phyloP scores from a whole-genome alignment of 2,888 invertebrate genomes.

The Spilarctia lutea region DNA sequence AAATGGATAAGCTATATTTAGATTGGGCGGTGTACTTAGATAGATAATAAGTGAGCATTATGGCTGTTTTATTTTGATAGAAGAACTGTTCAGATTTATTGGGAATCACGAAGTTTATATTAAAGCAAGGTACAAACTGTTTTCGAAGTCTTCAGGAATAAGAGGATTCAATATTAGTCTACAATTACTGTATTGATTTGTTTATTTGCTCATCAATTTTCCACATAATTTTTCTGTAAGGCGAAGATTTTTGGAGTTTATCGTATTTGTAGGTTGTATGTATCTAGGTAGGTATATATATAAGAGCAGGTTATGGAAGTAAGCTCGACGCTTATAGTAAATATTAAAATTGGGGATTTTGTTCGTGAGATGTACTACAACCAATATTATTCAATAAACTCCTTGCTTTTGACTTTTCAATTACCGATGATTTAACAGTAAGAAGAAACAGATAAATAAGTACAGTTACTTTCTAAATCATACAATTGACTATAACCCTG shows the following conservation, averaged over 20 bases:
- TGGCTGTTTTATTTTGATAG: conserved; percentile 56
- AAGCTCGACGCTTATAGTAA: too few species aligned
- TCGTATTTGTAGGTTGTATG: too few species aligned
- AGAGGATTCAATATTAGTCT: neutral
- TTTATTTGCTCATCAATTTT: neutral
- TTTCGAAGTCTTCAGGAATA: neutral
- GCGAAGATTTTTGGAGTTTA: too few species aligned
- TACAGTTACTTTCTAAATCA: too few species aligned
- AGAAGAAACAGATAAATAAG: neutral
- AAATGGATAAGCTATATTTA: conserved; percentile 59
- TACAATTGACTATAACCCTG: too few species aligned
- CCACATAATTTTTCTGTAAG: too few species aligned
- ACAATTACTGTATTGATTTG: neutral
- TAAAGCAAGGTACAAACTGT: neutral
- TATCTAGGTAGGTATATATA: too few species aligned
- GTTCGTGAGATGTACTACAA: neutral
- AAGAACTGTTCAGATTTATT: conserved; percentile 27
- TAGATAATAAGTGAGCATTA: conserved; percentile 53
- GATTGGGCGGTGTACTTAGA: conserved; percentile 53
- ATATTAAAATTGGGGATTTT: neutral
- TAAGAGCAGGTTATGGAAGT: neutral
- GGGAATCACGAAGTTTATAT: conserved; percentile 14
- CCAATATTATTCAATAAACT: neutral
- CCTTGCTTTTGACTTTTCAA: neutral
- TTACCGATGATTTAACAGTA: neutral